Evolutionary conservation across 2,113 vertebrate species (phyloP), one percentile per base, ranked within the genome.

Genomic region (Tinamus guttatus): DNA sequence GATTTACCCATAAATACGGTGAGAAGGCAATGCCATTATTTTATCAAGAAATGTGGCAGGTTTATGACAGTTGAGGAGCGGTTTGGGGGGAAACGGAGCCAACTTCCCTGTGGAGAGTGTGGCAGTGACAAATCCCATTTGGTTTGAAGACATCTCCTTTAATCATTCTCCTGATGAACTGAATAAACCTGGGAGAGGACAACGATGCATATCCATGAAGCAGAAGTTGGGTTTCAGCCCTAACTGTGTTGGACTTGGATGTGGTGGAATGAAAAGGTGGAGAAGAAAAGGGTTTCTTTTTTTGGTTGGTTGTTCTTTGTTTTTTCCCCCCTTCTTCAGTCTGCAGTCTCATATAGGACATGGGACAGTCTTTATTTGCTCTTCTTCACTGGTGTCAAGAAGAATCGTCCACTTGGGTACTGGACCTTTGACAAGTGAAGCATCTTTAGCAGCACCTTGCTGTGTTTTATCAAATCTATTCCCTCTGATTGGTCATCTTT

Each of bases 111-210:
- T 86, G 59, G 49, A 85, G 73, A 36, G 8, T 65, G 34, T 68
- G 1, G 4, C 28, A 0, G 1, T 47, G 34, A 28, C 9, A 7
- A 20, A 15, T 65, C n/a, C 9, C 5, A 1, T 27, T 7, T 65
- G 54, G 7, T 62, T 95, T 11, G 1, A n/a, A 36, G 43, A n/a
- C 11, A 77, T 13, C 11, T 83, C 3, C 76, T 77, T 77, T 34
- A 85, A 34, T 73, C 16, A 6, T 5, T 34, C 1, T 43, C n/a
- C 51, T 65, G 30, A 58, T 62, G 38, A 90, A 18, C 40, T 64
- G 54, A 62, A 77, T 36, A 49, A 83, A 30, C 68, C 70, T 18
- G 20, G 63, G 93, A 63, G 43, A n/a, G 80, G 54, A n/a, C 22
- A 54, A 30, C 30, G 34, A 27, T 85, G 6, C 32, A 25, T n/a